Evolutionary conservation across 2,797 vertebrate genomes (phyloP).

Genomic region (Mormyrops boulengeri): DNA sequence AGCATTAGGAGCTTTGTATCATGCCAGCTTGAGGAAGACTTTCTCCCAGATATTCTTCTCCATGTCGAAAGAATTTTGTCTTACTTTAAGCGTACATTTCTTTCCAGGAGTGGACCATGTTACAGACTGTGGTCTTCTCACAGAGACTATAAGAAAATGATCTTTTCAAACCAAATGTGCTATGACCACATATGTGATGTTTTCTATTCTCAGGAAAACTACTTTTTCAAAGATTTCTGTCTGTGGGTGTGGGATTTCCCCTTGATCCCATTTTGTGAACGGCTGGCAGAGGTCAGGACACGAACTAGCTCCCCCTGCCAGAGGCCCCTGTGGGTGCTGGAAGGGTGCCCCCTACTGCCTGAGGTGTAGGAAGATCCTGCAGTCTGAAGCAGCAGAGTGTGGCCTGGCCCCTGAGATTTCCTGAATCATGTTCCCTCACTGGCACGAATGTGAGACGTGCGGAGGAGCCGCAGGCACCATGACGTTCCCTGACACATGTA

Average conservation of each 20-base stretch:
- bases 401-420: background rate
- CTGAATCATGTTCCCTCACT: background rate
- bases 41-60: background rate
- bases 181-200: background rate
- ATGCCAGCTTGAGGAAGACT: background rate
- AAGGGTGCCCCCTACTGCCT: conserved; percentile 16
- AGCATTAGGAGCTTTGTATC: background rate
- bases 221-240: background rate
- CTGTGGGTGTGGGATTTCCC: background rate
- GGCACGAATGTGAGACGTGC: background rate
- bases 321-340: background rate
- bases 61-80: background rate
- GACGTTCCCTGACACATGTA: background rate
- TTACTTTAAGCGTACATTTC: background rate
- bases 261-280: background rate
- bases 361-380: conserved; percentile 12
- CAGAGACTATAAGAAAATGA: background rate
- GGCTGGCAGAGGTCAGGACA: background rate
- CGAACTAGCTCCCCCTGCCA: background rate
- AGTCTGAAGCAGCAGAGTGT: background rate
- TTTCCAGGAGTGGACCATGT: background rate
- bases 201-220: background rate
- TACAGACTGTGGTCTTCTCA: background rate
- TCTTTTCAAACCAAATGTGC: background rate
- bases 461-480: background rate